Base-by-base conservation (phyloP, 92 coral and sea anemone species). In the Porites rus region DNA sequence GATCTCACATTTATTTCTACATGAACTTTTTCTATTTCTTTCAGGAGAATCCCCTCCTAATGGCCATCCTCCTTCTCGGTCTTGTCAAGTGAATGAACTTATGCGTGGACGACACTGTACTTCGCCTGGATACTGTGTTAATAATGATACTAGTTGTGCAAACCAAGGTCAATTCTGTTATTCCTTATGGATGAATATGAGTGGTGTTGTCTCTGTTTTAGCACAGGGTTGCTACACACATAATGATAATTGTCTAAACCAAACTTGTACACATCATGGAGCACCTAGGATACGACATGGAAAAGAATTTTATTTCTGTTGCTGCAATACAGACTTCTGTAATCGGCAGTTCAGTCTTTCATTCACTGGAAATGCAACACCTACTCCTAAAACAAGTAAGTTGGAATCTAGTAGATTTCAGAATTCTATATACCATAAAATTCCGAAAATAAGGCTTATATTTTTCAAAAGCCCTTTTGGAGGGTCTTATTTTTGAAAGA, bases 181-280 rank as follows among this genome's bases (percentile, higher is more conserved):
- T 73, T 75, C 95, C 10, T 10, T 83, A 14, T 96, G 99, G 99
- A 77, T 14, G 20, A 96, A 96, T 78, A 52, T 11, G 8, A 74
- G 89, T 31, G 90, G 90, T 19, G 79, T 16, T 2, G 80, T 88
- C 0, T 21, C 0, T 5, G 79, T 94, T 28, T 0, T 64, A 18
- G 13, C 76, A 0, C 88, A 87, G 78, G 98, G 98, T 6, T 96
- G 99, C 14, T 1, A 24, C 79, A 7, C n/a, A 0, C 14, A 5
- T 0, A 20, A 13, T 17, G 62, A 38, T 5, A 18, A 0, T 18
- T 10, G 19, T 8, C 73, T 54, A 54, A 54, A 8, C 0, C 59
- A 54, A 54, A 12, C 2, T 25, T 54, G 59, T 54, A 12, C 13
- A 54, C 59, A 54, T 54, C 59, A 54, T 53, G 59, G 59, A 53